These are phyloP conservation scores for Drosophila hamatofila DNA, from an alignment of 2,888 invertebrate species.

Conservation along the genomic window DNA sequence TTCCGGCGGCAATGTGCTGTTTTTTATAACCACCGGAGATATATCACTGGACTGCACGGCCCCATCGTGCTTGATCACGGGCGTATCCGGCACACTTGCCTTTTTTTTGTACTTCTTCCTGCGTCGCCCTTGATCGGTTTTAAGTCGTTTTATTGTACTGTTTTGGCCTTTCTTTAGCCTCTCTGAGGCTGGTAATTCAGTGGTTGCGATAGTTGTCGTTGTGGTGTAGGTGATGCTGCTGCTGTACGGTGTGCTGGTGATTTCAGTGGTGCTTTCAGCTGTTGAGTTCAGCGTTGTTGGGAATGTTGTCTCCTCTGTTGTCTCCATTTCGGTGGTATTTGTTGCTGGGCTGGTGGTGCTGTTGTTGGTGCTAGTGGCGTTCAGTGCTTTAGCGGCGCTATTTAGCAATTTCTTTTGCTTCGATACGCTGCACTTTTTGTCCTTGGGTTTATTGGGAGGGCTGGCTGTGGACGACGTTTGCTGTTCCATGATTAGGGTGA, in stretches of 20 bases:
- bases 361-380: not conserved
- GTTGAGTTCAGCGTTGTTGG: conserved; percentile 2
- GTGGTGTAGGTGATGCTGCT: not conserved
- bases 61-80: conserved; percentile 58
- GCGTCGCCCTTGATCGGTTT: not conserved
- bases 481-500: conserved; percentile 26
- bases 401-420: not conserved
- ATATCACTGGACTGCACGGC: conserved; percentile 57
- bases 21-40: conserved; percentile 47
- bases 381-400: not conserved
- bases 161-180: too few relatives aligned
- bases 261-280: not conserved
- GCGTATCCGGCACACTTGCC: conserved; percentile 60
- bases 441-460: conserved; percentile 10
- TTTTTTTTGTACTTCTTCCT: not conserved
- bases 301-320: conserved; percentile 12
- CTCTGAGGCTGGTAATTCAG: not conserved
- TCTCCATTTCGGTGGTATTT: not conserved
- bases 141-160: not conserved
- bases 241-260: not conserved
- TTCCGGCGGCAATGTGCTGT: conserved; percentile 31
- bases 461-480: not conserved
- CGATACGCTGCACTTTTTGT: conserved; percentile 39
- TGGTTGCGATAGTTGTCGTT: not conserved
- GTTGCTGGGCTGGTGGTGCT: conserved; percentile 14